Evolutionary conservation across 2,888 invertebrate genomes (phyloP), one percentile per base, ranked within the genome.

Genomic region (Zaprionus obscuricornis): DNA sequence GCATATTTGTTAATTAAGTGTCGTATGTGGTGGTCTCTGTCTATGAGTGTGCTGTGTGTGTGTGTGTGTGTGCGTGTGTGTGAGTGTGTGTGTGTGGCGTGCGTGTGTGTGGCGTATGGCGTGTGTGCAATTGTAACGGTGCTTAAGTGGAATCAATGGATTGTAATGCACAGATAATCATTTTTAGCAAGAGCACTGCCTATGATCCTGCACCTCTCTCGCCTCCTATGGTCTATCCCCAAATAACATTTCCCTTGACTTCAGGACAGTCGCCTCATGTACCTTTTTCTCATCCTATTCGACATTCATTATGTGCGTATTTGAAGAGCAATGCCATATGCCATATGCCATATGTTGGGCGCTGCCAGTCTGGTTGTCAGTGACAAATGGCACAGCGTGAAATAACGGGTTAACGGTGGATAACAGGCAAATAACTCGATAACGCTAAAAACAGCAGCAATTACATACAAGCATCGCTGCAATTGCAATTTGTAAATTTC

Each of bases 141-240:
- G 86, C 81, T 85, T 85, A 85, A 85, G 81, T 79, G 85, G 77
- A 77, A 83, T 86, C 82, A 83, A 83, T 83, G 84, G 82, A 84
- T 84, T 86, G 84, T 84, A 77, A 86, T 86, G 74, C 74, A 75
- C 66, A 79, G 86, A 83, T 84, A 85, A 85, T 85, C 81, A 83
- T 68, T 75, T 83, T 67, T 67, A 81, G 70, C 56, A 69, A 63
- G 57, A 66, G 60, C 68, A 54, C 66, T 39, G 39, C 24, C 51
- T 43, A 39, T 18, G 50, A 14, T 27, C 49, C 52, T 16, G 16
- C 18, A 3, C 18, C 18, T 29, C 20, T n/a, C 46, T 7, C 16
- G 11, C 8, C 40, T 33, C 24, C 17, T 13, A 2, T n/a, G n/a
- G n/a, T 1, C 11, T 2, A 18, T 11, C 20, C 6, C 46, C 10